Conservation (phyloP, 2,888 invertebrate genomes). For the Pterobdella sp. region DNA sequence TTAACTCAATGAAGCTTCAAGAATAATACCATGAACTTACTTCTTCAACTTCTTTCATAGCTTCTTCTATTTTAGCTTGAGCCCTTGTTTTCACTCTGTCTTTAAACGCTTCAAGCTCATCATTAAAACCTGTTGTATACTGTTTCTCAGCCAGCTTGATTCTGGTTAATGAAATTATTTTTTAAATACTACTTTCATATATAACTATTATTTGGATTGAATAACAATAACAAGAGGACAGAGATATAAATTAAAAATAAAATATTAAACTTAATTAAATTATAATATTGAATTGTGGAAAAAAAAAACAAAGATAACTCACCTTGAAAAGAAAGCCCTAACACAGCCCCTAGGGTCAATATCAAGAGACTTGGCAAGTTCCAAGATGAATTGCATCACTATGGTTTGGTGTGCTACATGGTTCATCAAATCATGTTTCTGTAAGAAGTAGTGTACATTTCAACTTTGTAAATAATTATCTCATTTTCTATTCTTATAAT, state of each 20-base stretch:
- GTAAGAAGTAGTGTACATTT: conserved; percentile 44
- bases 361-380: conserved; percentile 84
- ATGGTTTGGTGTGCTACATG: conserved; percentile 96
- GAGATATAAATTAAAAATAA: background rate
- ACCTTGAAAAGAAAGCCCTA: conserved; percentile 69
- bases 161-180: conserved; percentile 51
- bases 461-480: background rate
- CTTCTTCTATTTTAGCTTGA: conserved; percentile 75
- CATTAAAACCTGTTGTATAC: conserved; percentile 86
- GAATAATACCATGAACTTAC: too few relatives aligned
- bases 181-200: background rate
- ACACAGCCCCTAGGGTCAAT: conserved; percentile 85
- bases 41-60: conserved; percentile 67
- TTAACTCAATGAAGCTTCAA: too few relatives aligned
- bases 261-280: background rate
- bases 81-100: conserved; percentile 75
- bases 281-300: too few relatives aligned
- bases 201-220: too few relatives aligned
- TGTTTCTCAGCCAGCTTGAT: conserved; percentile 86
- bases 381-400: conserved; percentile 95
- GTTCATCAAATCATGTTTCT: conserved; percentile 87
- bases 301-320: too few relatives aligned
- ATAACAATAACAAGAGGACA: too few relatives aligned
- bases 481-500: background rate
- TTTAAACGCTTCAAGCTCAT: conserved; percentile 81